Percentiles rank a stretch among this genome's conserved stretches.
Conservation (phyloP, 2,888 invertebrate species). For the Erebia palarica region DNA sequence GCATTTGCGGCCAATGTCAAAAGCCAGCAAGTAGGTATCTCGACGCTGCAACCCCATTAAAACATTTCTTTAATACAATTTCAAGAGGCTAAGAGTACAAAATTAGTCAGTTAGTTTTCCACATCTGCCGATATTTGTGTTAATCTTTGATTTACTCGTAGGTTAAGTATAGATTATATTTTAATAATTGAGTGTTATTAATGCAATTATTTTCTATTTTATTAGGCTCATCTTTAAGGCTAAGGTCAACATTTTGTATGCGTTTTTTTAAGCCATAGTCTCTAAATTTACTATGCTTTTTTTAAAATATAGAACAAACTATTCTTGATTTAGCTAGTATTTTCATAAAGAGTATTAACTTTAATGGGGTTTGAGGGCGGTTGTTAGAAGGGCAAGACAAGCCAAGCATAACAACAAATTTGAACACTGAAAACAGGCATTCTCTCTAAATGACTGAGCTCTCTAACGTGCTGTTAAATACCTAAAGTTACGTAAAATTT, state of each 20-base stretch:
- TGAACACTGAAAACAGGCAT: conserved; percentile 33
- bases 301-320: neutral
- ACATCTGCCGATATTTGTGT: conserved; percentile 10
- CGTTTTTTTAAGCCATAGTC: neutral
- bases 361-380: conserved; percentile 40
- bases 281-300: neutral
- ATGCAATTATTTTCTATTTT: neutral
- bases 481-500: conserved; percentile 28
- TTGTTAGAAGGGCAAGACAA: conserved; percentile 46
- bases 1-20: conserved; percentile 79
- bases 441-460: conserved; percentile 24
- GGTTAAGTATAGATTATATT: neutral
- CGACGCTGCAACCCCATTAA: conserved; percentile 82
- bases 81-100: conserved; percentile 45
- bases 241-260: neutral
- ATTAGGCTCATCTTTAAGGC: neutral
- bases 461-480: conserved; percentile 64
- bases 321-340: neutral
- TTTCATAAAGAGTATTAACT: conserved; percentile 1
- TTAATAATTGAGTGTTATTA: conserved; percentile 7
- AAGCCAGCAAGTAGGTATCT: conserved; percentile 83
- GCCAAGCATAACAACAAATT: conserved; percentile 41
- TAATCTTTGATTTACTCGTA: conserved; percentile 16
- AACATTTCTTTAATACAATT: conserved; percentile 72
- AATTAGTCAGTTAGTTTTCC: conserved; percentile 67